Evolutionary conservation across 2,113 vertebrate species (phyloP).

Genomic region (Perca schrenkii): DNA sequence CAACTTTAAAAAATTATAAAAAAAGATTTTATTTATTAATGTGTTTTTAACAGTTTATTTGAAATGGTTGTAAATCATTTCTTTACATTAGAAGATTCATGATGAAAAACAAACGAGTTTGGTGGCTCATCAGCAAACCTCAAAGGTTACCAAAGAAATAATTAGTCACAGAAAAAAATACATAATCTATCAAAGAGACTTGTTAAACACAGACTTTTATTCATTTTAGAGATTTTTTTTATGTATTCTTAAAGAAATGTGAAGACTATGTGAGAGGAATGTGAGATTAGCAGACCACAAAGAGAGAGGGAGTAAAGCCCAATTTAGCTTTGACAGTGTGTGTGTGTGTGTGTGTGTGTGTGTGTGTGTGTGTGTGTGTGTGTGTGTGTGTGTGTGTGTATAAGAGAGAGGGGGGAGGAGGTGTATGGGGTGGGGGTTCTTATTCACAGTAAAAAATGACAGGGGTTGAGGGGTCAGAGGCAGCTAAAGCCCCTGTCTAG

Average conservation of each 20-base stretch:
- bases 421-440: not conserved
- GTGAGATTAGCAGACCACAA: conserved; percentile 1
- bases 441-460: conserved; percentile 67
- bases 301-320: conserved; percentile 3
- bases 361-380: conserved; percentile 23
- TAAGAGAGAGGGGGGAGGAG: not conserved
- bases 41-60: conserved; percentile 5
- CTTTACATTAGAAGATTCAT: not conserved
- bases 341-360: conserved; percentile 25
- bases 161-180: not conserved
- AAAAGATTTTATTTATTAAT: not conserved
- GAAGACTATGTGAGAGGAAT: not conserved
- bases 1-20: too few species aligned
- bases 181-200: not conserved
- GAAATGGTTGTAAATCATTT: not conserved
- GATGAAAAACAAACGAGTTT: not conserved
- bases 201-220: not conserved
- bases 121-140: not conserved
- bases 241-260: not conserved
- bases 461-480: conserved; percentile 68
- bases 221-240: not conserved
- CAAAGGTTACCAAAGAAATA: not conserved
- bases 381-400: conserved; percentile 18
- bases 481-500: conserved; percentile 81
- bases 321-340: not conserved